Evolutionary conservation across 2,888 invertebrate genomes (phyloP), one percentile per base, ranked within the genome.

Genomic region (Leptinotarsa peninsularis): DNA sequence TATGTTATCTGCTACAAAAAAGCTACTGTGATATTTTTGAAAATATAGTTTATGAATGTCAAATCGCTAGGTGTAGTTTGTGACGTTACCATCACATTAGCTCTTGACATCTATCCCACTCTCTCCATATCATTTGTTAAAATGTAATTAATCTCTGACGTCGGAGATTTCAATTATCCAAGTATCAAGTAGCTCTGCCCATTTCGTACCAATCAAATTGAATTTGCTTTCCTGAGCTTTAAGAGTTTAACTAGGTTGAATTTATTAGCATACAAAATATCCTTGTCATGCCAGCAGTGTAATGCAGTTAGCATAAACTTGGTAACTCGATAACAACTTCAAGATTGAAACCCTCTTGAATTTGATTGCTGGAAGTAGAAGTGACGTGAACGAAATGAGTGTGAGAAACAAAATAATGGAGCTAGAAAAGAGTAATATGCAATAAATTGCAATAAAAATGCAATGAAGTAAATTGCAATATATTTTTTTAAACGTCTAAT

Each of bases 241-340:
- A 72, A 75, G 63, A 72, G 49, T 72, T 63, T 72, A 75, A 72
- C 72, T 66, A 63, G 72, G 71, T 75, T 75, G 72, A 75, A 75
- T 75, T 71, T 72, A 75, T 75, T 75, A 75, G 72, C 75, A 72
- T 75, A 68, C 75, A 67, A 74, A 75, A 75, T 71, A 63, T 67
- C 49, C 68, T 18, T 66, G 67, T 74, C 67, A 71, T 63, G 67
- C 33, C 68, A 49, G 33, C 63, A 58, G 49, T 54, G 71, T 75
- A 71, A 75, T 71, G 52, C 69, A 27, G 75, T 75, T 75, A 75
- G 71, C 67, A 75, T 49, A 43, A 72, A 71, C 68, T 72, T 43
- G 63, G 72, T 67, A 75, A 75, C 68, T 75, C 49, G 72, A 75
- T 75, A 75, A 75, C 71, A 72, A 75, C 75, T 75, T 66, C 49